Evolutionary conservation across 2,797 vertebrate genomes (phyloP), one percentile per base, ranked within the genome.

Genomic region (Neomorphus geoffroyi): DNA sequence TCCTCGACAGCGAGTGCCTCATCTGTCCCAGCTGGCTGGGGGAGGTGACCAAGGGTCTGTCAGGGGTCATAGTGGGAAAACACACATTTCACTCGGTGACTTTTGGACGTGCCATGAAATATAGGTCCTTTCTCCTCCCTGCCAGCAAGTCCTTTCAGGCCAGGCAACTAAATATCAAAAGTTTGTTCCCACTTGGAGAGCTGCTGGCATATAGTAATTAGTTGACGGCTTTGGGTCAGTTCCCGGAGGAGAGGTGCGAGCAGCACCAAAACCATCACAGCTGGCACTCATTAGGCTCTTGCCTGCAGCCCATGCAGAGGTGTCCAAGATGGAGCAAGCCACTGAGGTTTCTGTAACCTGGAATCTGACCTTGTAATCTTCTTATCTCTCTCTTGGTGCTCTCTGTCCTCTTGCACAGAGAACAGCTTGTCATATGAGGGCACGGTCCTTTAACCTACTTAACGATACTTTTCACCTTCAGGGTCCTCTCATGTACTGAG

Each of bases 21-120:
- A 6, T 37, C 67, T 2, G 0, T 27, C 51, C 53, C 50, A 0
- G 0, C n/a, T 0, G 0, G 11, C 56, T 1, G 0, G 43, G 62
- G 22, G 4, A 56, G 27, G 64, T 3, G 2, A 30, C 54, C 6
- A 13, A 9, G 28, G 28, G 26, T 62, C 92, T 89, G 54, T 22
- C 79, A 75, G 41, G 62, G 75, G 79, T 78, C 77, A 57, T 2
- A 2, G 7, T 27, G 30, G 48, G 82, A 72, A 86, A 91, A 62
- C 30, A 28, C 4, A 7, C 35, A 4, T 60, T 79, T 89, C 35
- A 35, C 35, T 32, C 5, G 18, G 32, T 37, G 23, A 50, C 62
- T 79, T 78, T 12, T 33, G 43, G 48, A 51, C 0, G 2, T 17
- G 13, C 16, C 48, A 80, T n/a, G 60, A 85, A 79, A 80, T 48